These are phyloP conservation scores for Macrochelys suwanniensis DNA, from an alignment of 2,797 vertebrate genomes.

Conservation along the genomic window DNA sequence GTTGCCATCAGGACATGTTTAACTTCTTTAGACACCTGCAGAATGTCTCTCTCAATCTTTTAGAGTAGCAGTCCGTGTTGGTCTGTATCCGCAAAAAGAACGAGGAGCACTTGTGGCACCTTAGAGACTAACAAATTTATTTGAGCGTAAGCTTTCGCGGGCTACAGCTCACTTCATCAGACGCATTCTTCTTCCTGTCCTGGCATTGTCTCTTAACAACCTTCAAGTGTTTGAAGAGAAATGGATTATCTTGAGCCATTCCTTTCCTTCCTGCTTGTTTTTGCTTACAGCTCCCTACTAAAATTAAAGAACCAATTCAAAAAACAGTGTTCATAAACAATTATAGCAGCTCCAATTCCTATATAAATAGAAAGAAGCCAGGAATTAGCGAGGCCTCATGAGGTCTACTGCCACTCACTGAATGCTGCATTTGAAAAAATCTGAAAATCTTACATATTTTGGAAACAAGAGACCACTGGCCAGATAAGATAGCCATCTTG, in stretches of 20 bases:
- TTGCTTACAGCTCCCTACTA: not conserved
- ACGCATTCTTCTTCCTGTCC: not conserved
- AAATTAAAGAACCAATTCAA: not conserved
- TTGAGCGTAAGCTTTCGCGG: too few species aligned
- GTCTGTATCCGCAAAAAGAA: too few species aligned
- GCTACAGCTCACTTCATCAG: too few species aligned
- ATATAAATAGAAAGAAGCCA: not conserved
- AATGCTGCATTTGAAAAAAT: not conserved
- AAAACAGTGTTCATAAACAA: not conserved
- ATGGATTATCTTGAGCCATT: not conserved
- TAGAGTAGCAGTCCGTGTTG: too few species aligned
- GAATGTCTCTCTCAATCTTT: not conserved
- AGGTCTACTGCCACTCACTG: not conserved
- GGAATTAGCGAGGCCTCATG: not conserved
- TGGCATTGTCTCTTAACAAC: not conserved
- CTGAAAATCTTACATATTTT: not conserved
- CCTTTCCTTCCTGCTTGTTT: not conserved
- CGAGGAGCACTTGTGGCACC: too few species aligned
- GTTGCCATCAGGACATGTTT: too few species aligned
- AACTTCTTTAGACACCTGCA: not conserved
- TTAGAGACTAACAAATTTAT: too few species aligned
- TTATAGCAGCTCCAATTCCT: not conserved
- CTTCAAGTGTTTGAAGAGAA: not conserved
- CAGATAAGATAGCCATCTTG: not conserved
- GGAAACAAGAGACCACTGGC: not conserved